Evolutionary conservation across 2,113 vertebrate genomes (phyloP).

Genomic region (Cyphomyrus discorhynchus): DNA sequence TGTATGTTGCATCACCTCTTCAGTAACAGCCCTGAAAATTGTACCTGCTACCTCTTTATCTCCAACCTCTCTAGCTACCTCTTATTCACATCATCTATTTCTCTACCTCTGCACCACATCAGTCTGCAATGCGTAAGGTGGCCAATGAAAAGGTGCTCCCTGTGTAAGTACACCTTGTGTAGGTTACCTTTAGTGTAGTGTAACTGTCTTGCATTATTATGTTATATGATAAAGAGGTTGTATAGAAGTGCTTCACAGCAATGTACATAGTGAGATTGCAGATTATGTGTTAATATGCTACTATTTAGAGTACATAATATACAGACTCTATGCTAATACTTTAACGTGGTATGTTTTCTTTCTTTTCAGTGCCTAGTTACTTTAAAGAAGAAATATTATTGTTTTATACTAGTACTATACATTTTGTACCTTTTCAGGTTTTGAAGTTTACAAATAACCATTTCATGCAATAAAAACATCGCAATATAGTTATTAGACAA

Average conservation of each 20-base stretch:
- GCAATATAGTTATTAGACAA: neutral
- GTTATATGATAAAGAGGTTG: neutral
- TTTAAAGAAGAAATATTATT: neutral
- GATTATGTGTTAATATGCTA: neutral
- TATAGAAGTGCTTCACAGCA: neutral
- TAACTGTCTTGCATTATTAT: neutral
- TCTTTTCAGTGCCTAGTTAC: neutral
- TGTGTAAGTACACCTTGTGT: neutral
- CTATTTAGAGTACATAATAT: neutral
- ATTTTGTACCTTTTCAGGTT: neutral
- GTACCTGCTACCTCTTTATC: neutral
- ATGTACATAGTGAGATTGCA: neutral
- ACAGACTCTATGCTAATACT: neutral
- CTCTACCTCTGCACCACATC: neutral
- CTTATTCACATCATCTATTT: neutral
- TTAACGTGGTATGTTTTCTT: neutral
- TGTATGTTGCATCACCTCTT: neutral
- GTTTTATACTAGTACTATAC: neutral
- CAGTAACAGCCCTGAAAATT: neutral
- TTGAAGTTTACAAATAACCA: neutral
- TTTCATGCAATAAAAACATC: neutral
- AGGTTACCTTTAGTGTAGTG: neutral
- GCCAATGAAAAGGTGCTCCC: neutral
- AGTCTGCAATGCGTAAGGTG: neutral
- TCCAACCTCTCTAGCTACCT: conserved; percentile 2